These are phyloP conservation scores for Seladonia tumulorum DNA, from an alignment of 2,888 invertebrate genomes.

Conservation along the genomic window DNA sequence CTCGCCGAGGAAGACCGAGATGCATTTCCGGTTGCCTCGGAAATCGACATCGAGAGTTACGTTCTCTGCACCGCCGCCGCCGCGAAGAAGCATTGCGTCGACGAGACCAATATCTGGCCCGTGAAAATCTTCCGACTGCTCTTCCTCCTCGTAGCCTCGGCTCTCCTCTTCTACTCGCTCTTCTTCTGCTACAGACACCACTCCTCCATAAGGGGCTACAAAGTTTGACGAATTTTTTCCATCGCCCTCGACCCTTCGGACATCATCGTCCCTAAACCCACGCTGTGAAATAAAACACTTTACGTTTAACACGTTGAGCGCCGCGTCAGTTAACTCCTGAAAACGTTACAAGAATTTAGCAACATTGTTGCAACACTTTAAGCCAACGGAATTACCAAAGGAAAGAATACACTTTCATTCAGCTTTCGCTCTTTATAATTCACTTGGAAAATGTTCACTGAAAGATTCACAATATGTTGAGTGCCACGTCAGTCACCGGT, in stretches of 20 bases:
- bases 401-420: no score
- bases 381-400: no score
- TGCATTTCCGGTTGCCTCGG: conserved; percentile 72
- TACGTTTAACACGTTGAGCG: no score
- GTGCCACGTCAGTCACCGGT: no score
- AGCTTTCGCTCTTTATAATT: no score
- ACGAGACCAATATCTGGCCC: conserved; percentile 67
- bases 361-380: no score
- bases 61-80: conserved; percentile 77
- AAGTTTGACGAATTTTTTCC: neutral
- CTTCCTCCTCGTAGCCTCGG: conserved; percentile 41
- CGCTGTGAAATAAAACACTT: neutral
- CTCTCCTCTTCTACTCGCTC: conserved; percentile 23
- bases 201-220: neutral
- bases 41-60: conserved; percentile 79
- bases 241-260: no score
- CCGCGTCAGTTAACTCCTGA: no score
- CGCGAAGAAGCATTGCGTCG: conserved; percentile 75
- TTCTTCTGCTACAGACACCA: conserved; percentile 12
- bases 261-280: neutral
- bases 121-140: conserved; percentile 66
- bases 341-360: no score
- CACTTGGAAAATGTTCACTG: no score
- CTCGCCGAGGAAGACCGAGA: conserved; percentile 73
- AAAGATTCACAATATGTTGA: no score